A percentile compares a stretch with the other conserved stretches of the same genome.
Conservation (phyloP, 1,140 invertebrate species). For the Forficula auricularia region DNA sequence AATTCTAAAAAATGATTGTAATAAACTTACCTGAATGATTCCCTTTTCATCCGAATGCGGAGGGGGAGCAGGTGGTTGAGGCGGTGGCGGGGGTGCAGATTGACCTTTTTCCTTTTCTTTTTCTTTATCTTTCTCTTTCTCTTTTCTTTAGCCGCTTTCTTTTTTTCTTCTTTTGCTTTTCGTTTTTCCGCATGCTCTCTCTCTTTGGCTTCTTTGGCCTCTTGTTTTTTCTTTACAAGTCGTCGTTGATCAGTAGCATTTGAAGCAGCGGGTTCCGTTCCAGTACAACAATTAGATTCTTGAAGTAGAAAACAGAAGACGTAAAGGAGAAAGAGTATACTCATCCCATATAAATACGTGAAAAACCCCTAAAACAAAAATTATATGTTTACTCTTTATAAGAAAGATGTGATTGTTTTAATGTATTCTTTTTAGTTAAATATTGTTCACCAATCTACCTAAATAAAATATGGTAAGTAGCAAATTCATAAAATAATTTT, state of each 20-base stretch:
- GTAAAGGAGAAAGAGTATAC: slow-evolving; percentile 88
- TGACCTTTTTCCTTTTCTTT: slow-evolving; percentile 15
- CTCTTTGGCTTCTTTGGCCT: slow-evolving; percentile 51
- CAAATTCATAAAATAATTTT: background rate
- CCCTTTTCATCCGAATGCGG: slow-evolving; percentile 3
- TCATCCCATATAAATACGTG: slow-evolving; percentile 87
- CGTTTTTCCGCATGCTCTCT: slow-evolving; percentile 30
- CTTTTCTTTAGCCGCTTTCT: slow-evolving; percentile 33
- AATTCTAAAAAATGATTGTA: no score
- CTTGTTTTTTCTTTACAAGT: slow-evolving; percentile 52
- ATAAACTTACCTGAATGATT: slow-evolving; percentile 17
- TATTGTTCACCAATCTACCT: background rate
- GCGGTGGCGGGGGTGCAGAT: slow-evolving; percentile 1
- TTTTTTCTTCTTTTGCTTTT: slow-evolving; percentile 30
- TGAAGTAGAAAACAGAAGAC: slow-evolving; percentile 91
- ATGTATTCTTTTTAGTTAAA: background rate
- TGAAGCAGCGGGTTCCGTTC: slow-evolving; percentile 36
- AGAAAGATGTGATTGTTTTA: slow-evolving; percentile 1
- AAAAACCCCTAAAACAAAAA: slow-evolving; percentile 68
- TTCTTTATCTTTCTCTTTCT: slow-evolving; percentile 24
- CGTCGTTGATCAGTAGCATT: slow-evolving; percentile 17
- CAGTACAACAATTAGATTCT: slow-evolving; percentile 66
- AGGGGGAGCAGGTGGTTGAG: slow-evolving; percentile 2
- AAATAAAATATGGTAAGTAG: background rate
- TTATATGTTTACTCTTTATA: background rate